These are phyloP conservation scores for Lysandra bellargus DNA, from an alignment of 2,888 invertebrate genomes.

Conservation along the genomic window DNA sequence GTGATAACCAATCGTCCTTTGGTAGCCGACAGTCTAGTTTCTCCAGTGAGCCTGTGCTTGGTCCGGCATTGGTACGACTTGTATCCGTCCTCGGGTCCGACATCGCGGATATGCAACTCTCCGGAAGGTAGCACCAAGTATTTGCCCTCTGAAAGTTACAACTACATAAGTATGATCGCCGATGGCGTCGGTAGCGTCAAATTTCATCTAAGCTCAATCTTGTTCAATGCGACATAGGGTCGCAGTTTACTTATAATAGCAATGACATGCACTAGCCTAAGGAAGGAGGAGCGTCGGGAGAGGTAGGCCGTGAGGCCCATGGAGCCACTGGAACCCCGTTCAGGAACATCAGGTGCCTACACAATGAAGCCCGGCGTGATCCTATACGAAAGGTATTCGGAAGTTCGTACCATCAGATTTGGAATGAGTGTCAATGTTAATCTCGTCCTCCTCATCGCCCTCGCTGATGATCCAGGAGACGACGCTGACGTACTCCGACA, in stretches of 20 bases:
- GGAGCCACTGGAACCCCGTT: constrained; percentile 67
- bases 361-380: constrained; percentile 34
- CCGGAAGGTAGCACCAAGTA: constrained; percentile 96
- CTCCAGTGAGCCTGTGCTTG: constrained; percentile 94
- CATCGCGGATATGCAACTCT: constrained; percentile 96
- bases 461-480: constrained; percentile 93
- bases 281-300: constrained; percentile 77
- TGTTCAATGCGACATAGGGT: constrained; percentile 61
- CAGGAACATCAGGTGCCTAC: constrained; percentile 56
- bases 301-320: constrained; percentile 83
- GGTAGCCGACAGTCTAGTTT: constrained; percentile 94
- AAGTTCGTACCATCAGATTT: constrained; percentile 62
- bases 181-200: neutral
- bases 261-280: constrained; percentile 73
- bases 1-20: constrained; percentile 97
- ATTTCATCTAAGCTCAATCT: constrained; percentile 25
- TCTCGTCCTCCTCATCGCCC: constrained; percentile 75
- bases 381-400: constrained; percentile 34
- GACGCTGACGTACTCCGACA: constrained; percentile 93
- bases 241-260: constrained; percentile 72
- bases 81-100: constrained; percentile 96
- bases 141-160: constrained; percentile 88
- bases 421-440: constrained; percentile 64
- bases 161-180: constrained; percentile 34
- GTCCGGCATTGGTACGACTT: constrained; percentile 97